phyloP scores from a whole-genome alignment of 2,113 vertebrate species.

The Struthidea cinerea region DNA sequence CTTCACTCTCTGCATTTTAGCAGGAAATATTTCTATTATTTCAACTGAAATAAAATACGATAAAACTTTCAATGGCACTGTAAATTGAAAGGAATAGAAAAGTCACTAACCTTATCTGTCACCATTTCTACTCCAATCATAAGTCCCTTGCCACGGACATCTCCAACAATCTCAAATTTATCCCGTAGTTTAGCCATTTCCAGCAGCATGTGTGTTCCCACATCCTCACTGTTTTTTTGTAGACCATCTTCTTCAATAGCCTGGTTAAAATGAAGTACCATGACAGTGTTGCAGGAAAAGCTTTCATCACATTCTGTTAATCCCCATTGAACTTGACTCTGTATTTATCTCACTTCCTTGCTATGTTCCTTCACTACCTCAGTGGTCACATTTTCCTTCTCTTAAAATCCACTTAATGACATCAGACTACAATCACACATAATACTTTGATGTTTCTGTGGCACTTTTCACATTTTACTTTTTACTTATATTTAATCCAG shows the following conservation, averaged over 20 bases:
- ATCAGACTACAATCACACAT: not conserved
- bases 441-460: not conserved
- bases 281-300: not conserved
- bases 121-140: slow-evolving; percentile 95
- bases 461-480: not conserved
- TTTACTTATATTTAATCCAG: not conserved
- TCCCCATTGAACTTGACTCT: not conserved
- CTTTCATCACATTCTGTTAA: not conserved
- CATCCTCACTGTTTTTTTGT: slow-evolving; percentile 77
- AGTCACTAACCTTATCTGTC: slow-evolving; percentile 82
- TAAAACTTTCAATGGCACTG: not conserved
- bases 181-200: slow-evolving; percentile 86
- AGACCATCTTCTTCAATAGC: slow-evolving; percentile 81
- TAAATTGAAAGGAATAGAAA: not conserved
- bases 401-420: not conserved
- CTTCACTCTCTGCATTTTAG: not conserved
- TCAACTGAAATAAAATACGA: not conserved
- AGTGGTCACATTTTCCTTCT: not conserved
- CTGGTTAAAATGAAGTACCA: slow-evolving; percentile 61
- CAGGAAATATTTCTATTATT: not conserved
- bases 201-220: slow-evolving; percentile 84
- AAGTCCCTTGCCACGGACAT: slow-evolving; percentile 93
- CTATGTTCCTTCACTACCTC: not conserved
- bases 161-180: slow-evolving; percentile 87
- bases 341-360: not conserved